phyloP scores from a whole-genome alignment of 2,888 invertebrate species.

The Synergus japonicus region DNA sequence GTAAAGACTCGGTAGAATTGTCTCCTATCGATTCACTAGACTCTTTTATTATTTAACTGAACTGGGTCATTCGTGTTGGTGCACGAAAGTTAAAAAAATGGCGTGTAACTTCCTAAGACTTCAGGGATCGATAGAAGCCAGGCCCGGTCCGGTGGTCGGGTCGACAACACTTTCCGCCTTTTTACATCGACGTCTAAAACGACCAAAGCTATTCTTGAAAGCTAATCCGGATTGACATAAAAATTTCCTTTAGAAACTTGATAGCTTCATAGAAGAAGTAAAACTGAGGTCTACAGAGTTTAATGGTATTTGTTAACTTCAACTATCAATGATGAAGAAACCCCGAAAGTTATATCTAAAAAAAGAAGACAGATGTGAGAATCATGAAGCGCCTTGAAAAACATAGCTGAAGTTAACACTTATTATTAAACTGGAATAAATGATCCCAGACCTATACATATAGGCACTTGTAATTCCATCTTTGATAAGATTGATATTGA shows the following conservation, averaged over 20 bases:
- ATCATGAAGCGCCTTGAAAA: not conserved
- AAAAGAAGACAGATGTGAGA: not conserved
- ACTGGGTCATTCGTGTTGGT: slow-evolving; percentile 66
- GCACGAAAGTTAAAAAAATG: slow-evolving; percentile 61
- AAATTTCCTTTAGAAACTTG: slow-evolving; percentile 43
- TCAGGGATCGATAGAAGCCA: slow-evolving; percentile 76
- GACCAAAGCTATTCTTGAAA: slow-evolving; percentile 49
- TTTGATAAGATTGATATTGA: not conserved
- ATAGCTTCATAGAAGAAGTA: slow-evolving; percentile 17
- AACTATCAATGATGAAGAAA: not conserved
- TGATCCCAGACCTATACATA: not conserved
- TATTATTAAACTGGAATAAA: not conserved
- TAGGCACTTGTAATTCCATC: not conserved
- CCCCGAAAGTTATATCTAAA: not conserved
- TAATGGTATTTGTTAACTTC: not conserved
- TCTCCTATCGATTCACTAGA: slow-evolving; percentile 3
- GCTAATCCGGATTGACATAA: slow-evolving; percentile 56
- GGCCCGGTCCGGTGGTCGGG: slow-evolving; percentile 57
- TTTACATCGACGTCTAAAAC: slow-evolving; percentile 51
- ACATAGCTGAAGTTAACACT: not conserved
- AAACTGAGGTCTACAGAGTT: not conserved
- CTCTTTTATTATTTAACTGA: slow-evolving; percentile 46
- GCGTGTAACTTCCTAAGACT: slow-evolving; percentile 67
- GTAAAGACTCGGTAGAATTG: not conserved
- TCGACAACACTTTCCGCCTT: slow-evolving; percentile 57